Conservation (phyloP, 2,888 invertebrate species). For the Tyria jacobaeae region DNA sequence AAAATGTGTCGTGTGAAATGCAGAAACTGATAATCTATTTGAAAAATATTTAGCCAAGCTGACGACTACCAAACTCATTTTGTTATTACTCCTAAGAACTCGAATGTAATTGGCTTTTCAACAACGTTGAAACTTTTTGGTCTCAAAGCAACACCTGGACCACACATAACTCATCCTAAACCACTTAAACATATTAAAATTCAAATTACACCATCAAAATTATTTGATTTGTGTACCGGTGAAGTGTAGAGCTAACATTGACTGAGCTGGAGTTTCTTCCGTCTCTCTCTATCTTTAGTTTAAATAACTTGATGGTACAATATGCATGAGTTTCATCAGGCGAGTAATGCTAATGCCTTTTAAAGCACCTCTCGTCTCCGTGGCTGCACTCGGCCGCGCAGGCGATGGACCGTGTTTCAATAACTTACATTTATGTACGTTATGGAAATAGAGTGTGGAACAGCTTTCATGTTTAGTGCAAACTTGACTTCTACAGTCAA, state of each 20-base stretch:
- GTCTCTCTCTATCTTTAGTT: slow-evolving; percentile 50
- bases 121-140: slow-evolving; percentile 5
- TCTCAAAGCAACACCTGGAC: slow-evolving; percentile 14
- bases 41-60: neutral
- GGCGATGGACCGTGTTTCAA: slow-evolving; percentile 63
- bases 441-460: slow-evolving; percentile 15
- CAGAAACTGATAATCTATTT: neutral
- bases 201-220: slow-evolving; percentile 55
- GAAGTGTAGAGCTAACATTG: slow-evolving; percentile 69
- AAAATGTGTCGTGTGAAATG: neutral
- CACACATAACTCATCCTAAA: slow-evolving; percentile 20
- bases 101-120: slow-evolving; percentile 9
- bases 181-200: slow-evolving; percentile 44
- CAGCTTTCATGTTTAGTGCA: slow-evolving; percentile 9
- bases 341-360: slow-evolving; percentile 73
- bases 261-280: slow-evolving; percentile 51
- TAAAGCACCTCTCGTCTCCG: slow-evolving; percentile 63
- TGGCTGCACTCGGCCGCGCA: slow-evolving; percentile 60
- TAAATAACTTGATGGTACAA: slow-evolving; percentile 55
- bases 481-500: too few species aligned
- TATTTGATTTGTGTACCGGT: slow-evolving; percentile 63
- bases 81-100: neutral
- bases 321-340: slow-evolving; percentile 64
- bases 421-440: slow-evolving; percentile 49
- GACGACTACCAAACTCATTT: neutral